Evolutionary conservation across 2,113 vertebrate genomes (phyloP), one percentile per base, ranked within the genome.

Genomic region (Oncorhynchus kisutch): DNA sequence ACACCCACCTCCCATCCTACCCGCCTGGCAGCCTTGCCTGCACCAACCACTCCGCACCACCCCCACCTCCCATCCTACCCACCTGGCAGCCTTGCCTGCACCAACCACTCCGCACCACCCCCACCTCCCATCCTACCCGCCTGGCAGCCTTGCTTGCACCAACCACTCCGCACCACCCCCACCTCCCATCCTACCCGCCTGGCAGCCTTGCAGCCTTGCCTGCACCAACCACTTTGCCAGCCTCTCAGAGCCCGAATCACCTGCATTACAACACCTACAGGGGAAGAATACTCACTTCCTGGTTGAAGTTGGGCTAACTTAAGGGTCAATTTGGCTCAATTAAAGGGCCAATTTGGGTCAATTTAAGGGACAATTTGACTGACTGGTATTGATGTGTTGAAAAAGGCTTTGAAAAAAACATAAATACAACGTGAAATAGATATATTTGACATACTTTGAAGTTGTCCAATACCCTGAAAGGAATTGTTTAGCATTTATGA

Each of bases 1-100:
- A 34, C 76, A 71, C 49, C 22, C 64, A 31, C 48, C 31, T 29
- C 57, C 22, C 25, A 13, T 25, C 67, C 29, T 34, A 22, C 25
- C 54, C 69, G 67, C 48, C 12, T 71, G 39, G 11, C 49, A 66
- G 66, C 45, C 39, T 13, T 22, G 9, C 66, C 54, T 8, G 0
- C 71, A 74, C 54, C 71, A 45, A 59, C 75, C 65, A 34, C 16
- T 51, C 62, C 60, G 51, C 24, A 25, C 81, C 79, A 34, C 76
- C 73, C 51, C 22, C 64, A 31, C 48, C 31, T 29, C 66, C 22
- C 25, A 13, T 25, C 67, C 29, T 34, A 22, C 25, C 54, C 69
- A 60, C 48, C 16, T 71, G 39, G 11, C 49, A 66, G 66, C 45
- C 39, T 13, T 9, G n/a, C 18, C 25, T 27, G 25, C 25, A 74